Conservation (phyloP, 2,888 invertebrate species). For the Ceriagrion tenellum region DNA sequence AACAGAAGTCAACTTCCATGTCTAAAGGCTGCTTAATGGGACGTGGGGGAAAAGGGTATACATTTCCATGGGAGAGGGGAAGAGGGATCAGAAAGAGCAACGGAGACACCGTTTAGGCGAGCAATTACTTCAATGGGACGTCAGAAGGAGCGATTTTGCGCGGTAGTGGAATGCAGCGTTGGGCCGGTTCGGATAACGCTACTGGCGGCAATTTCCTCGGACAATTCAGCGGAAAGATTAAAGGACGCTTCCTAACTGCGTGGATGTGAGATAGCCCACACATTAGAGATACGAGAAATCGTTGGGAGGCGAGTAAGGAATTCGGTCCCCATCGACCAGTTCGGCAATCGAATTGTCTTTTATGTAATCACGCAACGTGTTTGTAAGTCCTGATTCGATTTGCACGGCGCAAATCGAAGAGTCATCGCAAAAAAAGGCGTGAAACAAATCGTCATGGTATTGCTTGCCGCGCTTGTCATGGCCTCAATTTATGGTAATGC, state of each 20-base stretch:
- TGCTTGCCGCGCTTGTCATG: background rate
- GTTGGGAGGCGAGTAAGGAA: background rate
- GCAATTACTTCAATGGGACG: background rate
- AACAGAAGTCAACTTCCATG: too few relatives aligned
- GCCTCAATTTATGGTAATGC: background rate
- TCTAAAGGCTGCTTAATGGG: too few relatives aligned
- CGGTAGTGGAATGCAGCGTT: too few relatives aligned
- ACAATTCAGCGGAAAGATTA: background rate
- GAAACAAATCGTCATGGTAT: background rate
- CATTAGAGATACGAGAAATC: background rate
- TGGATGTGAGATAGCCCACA: background rate
- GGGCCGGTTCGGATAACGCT: background rate
- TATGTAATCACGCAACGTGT: background rate
- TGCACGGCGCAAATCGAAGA: background rate
- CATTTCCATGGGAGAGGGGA: background rate
- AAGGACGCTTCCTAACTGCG: background rate
- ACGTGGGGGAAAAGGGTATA: too few relatives aligned
- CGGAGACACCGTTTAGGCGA: background rate
- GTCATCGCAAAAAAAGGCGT: background rate
- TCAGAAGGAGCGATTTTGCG: background rate
- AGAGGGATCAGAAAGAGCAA: background rate
- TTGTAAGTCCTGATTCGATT: background rate
- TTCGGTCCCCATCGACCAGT: background rate
- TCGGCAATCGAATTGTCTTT: background rate
- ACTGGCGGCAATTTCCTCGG: background rate